These are phyloP conservation scores for Fulica atra DNA, from an alignment of 2,113 vertebrate species.

Conservation along the genomic window DNA sequence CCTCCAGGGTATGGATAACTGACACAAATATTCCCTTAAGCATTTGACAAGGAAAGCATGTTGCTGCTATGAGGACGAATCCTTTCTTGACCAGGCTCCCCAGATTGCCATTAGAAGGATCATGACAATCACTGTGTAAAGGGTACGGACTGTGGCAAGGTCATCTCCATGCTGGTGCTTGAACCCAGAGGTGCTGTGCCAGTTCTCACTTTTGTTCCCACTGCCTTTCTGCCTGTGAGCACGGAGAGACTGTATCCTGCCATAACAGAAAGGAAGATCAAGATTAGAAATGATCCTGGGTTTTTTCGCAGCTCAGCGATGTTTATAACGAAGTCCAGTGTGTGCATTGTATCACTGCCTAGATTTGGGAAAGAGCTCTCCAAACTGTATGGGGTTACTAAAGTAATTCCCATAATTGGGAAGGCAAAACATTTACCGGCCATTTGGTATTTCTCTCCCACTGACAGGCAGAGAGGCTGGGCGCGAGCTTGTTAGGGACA, in stretches of 20 bases:
- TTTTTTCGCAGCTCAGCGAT: background rate
- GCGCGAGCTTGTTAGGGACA: background rate
- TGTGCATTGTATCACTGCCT: background rate
- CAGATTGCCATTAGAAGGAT: slow-evolving; percentile 66
- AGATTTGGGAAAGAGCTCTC: slow-evolving; percentile 30
- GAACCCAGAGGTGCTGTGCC: slow-evolving; percentile 43
- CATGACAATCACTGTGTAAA: slow-evolving; percentile 67
- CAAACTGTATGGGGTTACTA: background rate
- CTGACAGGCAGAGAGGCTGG: slow-evolving; percentile 25
- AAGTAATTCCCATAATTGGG: slow-evolving; percentile 49
- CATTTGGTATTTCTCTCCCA: slow-evolving; percentile 43
- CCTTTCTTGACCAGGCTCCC: slow-evolving; percentile 70
- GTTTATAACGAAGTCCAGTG: background rate
- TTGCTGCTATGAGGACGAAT: background rate
- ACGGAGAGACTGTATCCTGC: slow-evolving; percentile 74
- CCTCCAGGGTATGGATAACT: background rate
- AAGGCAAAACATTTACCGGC: slow-evolving; percentile 27
- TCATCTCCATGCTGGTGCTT: slow-evolving; percentile 38
- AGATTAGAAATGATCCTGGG: background rate
- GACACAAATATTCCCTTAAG: background rate
- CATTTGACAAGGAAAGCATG: background rate
- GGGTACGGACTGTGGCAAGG: slow-evolving; percentile 10
- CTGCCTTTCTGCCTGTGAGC: slow-evolving; percentile 65
- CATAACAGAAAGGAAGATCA: slow-evolving; percentile 23
- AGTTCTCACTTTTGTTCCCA: slow-evolving; percentile 19